Evolutionary conservation across 2,797 vertebrate species (phyloP).

Genomic region (Danio choprae): DNA sequence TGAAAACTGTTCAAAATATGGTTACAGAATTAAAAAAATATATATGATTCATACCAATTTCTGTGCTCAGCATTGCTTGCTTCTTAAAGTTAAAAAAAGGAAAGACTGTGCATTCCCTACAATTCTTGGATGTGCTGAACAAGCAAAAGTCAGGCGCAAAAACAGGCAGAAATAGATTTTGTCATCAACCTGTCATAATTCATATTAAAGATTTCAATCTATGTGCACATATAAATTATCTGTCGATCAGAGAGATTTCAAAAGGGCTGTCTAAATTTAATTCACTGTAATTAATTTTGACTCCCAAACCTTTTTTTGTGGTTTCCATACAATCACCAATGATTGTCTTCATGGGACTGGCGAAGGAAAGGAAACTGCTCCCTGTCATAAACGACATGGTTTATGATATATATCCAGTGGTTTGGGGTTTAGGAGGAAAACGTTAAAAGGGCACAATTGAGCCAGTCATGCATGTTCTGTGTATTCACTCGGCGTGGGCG

Average conservation of each 20-base stretch:
- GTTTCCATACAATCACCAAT: neutral
- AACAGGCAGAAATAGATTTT: slow-evolving; percentile 6
- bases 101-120: neutral
- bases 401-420: slow-evolving; percentile 14
- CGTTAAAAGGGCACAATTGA: slow-evolving; percentile 73
- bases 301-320: slow-evolving; percentile 7
- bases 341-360: neutral
- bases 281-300: neutral
- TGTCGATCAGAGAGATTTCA: neutral
- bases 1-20: too few relatives aligned
- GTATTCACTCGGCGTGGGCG: slow-evolving; percentile 75
- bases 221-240: neutral
- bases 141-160: neutral
- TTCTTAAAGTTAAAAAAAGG: slow-evolving; percentile 10
- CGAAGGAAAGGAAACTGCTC: neutral
- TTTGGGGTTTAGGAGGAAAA: slow-evolving; percentile 57
- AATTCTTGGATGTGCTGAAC: slow-evolving; percentile 8
- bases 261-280: neutral
- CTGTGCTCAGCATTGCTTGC: neutral
- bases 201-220: slow-evolving; percentile 17
- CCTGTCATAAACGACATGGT: neutral
- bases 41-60: neutral
- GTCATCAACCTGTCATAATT: slow-evolving; percentile 14
- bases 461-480: slow-evolving; percentile 75
- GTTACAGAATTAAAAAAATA: too few relatives aligned